phyloP scores from a whole-genome alignment of 2,113 vertebrate genomes.

The Limanda limanda region DNA sequence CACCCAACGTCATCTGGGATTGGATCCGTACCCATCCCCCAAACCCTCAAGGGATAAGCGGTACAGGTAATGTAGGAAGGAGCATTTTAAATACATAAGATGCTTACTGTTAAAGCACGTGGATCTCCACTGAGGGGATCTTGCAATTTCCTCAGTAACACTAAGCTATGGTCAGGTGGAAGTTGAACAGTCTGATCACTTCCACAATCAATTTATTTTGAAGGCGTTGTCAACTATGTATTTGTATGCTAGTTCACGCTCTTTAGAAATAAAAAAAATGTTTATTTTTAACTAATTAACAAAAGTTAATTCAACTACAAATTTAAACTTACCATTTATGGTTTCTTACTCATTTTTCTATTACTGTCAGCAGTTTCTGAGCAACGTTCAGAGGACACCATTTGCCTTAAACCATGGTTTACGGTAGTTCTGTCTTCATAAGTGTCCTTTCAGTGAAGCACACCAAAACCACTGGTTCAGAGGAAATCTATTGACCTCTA shows the following conservation, averaged over 20 bases:
- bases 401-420: too few species aligned
- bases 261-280: too few species aligned
- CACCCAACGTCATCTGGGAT: too few species aligned
- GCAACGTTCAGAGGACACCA: neutral
- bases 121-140: neutral
- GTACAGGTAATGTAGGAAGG: too few species aligned
- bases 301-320: neutral
- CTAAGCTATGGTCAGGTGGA: neutral
- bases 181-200: neutral
- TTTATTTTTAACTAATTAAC: too few species aligned
- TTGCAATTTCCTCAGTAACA: neutral
- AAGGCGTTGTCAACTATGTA: neutral
- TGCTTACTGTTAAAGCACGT: neutral
- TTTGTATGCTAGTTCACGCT: neutral
- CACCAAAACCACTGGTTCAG: neutral
- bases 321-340: neutral
- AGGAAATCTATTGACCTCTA: neutral
- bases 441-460: slow-evolving; percentile 10
- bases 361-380: neutral
- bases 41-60: too few species aligned
- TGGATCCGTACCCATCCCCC: too few species aligned
- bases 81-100: too few species aligned
- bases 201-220: neutral
- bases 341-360: neutral
- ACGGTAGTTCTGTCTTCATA: neutral